Evolutionary conservation across 2,888 invertebrate genomes (phyloP).

Genomic region (Pteria penguin): DNA sequence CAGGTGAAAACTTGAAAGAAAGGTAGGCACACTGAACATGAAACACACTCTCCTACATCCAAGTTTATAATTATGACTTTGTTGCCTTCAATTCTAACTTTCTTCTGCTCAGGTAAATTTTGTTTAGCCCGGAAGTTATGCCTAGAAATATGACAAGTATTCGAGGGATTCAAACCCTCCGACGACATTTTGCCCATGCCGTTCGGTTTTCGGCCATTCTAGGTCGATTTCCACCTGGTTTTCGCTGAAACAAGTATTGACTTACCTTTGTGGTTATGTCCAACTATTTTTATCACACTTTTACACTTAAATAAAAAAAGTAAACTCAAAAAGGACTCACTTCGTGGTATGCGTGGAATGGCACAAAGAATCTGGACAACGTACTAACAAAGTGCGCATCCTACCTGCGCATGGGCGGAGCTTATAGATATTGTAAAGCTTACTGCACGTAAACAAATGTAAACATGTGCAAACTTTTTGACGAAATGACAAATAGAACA

Average conservation of each 20-base stretch:
- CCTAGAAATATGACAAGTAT: slow-evolving; percentile 79
- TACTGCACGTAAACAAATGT: too few relatives aligned
- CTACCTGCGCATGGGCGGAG: slow-evolving; percentile 73
- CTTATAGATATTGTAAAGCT: slow-evolving; percentile 23
- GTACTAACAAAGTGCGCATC: slow-evolving; percentile 82
- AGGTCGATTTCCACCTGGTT: slow-evolving; percentile 48
- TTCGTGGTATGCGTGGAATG: slow-evolving; percentile 96
- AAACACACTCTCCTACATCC: neutral
- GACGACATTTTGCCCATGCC: slow-evolving; percentile 73
- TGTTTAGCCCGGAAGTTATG: slow-evolving; percentile 76
- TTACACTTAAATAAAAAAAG: slow-evolving; percentile 57
- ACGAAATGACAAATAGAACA: too few relatives aligned
- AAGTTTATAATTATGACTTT: neutral
- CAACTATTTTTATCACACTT: slow-evolving; percentile 84
- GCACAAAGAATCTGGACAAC: slow-evolving; percentile 98
- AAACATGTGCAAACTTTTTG: too few relatives aligned
- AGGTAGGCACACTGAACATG: neutral
- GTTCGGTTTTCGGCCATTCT: slow-evolving; percentile 53
- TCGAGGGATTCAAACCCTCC: slow-evolving; percentile 79
- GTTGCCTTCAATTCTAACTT: neutral
- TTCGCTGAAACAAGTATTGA: slow-evolving; percentile 50
- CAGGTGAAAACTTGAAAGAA: neutral
- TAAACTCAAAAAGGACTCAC: slow-evolving; percentile 77
- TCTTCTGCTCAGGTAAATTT: slow-evolving; percentile 32
- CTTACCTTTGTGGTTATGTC: slow-evolving; percentile 85